phyloP scores from a whole-genome alignment of 2,797 vertebrate species.

The Hydrocynus forskahlii region DNA sequence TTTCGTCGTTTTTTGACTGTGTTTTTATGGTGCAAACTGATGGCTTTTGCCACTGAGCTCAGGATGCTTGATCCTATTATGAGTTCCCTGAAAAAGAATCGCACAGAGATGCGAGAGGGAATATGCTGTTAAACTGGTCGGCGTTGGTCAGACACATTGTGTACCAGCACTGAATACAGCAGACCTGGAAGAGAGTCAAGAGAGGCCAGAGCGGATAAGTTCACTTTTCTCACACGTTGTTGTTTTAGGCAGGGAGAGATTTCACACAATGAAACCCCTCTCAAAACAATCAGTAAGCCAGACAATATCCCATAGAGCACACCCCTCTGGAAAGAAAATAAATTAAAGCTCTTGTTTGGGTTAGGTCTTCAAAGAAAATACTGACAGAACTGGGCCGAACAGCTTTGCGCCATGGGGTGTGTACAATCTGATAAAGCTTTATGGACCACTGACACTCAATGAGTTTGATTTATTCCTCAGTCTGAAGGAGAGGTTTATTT shows the following conservation, averaged over 20 bases:
- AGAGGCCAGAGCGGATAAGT: conserved; percentile 39
- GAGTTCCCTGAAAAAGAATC: not conserved
- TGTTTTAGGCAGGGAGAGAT: conserved; percentile 55
- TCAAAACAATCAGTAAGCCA: conserved; percentile 71
- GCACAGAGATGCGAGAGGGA: not conserved
- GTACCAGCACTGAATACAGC: conserved; percentile 33
- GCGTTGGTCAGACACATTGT: not conserved
- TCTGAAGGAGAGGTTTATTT: conserved; percentile 34
- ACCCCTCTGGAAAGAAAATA: conserved; percentile 76
- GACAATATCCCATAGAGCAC: conserved; percentile 77
- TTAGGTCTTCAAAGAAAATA: conserved; percentile 72
- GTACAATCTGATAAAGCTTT: conserved; percentile 32
- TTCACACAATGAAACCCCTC: conserved; percentile 61
- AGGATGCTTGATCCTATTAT: not conserved
- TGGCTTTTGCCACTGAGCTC: too few species aligned
- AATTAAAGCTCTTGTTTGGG: conserved; percentile 77
- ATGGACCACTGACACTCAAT: conserved; percentile 33
- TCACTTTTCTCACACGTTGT: conserved; percentile 46
- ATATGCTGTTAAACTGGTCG: conserved; percentile 1
- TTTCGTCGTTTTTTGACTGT: too few species aligned
- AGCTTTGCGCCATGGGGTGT: conserved; percentile 39
- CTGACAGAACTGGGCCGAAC: conserved; percentile 57
- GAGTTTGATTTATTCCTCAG: conserved; percentile 21
- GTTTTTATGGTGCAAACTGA: too few species aligned
- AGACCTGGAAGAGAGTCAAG: conserved; percentile 51